These are phyloP conservation scores for Octopus bimaculoides DNA, from an alignment of 1,140 invertebrate species.

Conservation along the genomic window DNA sequence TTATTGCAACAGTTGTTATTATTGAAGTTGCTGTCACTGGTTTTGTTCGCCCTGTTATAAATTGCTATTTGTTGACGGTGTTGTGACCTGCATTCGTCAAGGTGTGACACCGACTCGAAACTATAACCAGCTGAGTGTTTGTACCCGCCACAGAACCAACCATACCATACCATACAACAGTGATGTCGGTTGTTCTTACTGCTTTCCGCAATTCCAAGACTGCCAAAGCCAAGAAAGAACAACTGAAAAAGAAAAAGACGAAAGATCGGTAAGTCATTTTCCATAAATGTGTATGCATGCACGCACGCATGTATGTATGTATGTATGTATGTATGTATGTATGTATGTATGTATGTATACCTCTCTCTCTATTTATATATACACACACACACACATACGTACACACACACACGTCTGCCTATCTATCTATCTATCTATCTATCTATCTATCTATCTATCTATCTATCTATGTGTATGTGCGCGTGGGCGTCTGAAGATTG, in stretches of 20 bases:
- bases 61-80: too few species aligned
- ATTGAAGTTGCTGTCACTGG: too few species aligned
- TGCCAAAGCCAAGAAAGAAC: not conserved
- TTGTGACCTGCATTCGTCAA: too few species aligned
- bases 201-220: not conserved
- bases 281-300: not conserved
- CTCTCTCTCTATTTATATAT: not conserved
- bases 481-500: too few species aligned
- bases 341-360: not conserved
- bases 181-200: not conserved
- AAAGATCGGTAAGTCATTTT: not conserved
- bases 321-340: not conserved
- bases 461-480: too few species aligned
- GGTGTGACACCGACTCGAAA: not conserved
- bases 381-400: not conserved
- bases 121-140: not conserved
- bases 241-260: not conserved
- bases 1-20: too few species aligned
- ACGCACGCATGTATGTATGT: not conserved
- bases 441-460: not conserved
- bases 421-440: not conserved
- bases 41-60: too few species aligned
- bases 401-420: not conserved
- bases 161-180: slow-evolving; percentile 6
- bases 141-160: not conserved